Percentiles rank a stretch among this genome's conserved stretches.
These are phyloP conservation scores for Pectinophora gossypiella DNA, from an alignment of 1,140 invertebrate genomes.

Conservation along the genomic window DNA sequence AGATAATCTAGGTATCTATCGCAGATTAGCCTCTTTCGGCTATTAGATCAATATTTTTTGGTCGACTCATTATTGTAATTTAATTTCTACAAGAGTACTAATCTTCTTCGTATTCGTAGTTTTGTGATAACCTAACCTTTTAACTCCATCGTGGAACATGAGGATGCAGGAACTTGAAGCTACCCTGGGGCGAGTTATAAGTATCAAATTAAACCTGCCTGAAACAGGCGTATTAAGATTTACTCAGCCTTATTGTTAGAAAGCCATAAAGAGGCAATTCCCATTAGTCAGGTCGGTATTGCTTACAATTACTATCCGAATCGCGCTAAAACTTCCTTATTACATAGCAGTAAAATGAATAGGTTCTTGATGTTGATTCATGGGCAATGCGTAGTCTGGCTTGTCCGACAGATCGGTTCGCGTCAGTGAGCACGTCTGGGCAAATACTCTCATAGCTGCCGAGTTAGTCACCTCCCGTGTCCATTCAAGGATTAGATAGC, in stretches of 20 bases:
- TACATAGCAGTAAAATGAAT: not conserved
- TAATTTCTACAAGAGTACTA: too few species aligned
- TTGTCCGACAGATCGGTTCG: constrained; percentile 28
- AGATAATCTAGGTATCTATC: not conserved
- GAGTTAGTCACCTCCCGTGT: constrained; percentile 34
- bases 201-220: too few species aligned
- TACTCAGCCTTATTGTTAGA: not conserved
- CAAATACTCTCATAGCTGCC: constrained; percentile 31
- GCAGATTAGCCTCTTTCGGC: not conserved
- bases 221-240: not conserved
- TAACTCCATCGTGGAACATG: too few species aligned
- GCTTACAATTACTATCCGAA: not conserved
- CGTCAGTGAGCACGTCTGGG: constrained; percentile 29
- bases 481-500: constrained; percentile 47
- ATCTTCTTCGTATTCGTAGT: too few species aligned
- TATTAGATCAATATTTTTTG: too few species aligned
- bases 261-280: not conserved
- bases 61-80: too few species aligned
- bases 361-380: too few species aligned
- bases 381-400: too few species aligned
- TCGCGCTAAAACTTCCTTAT: not conserved
- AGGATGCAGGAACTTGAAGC: not conserved
- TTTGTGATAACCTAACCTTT: too few species aligned
- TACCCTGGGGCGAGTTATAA: not conserved
- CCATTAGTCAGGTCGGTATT: not conserved